These are phyloP conservation scores for Drosophila cognata DNA, from an alignment of 2,888 invertebrate species.

Conservation along the genomic window DNA sequence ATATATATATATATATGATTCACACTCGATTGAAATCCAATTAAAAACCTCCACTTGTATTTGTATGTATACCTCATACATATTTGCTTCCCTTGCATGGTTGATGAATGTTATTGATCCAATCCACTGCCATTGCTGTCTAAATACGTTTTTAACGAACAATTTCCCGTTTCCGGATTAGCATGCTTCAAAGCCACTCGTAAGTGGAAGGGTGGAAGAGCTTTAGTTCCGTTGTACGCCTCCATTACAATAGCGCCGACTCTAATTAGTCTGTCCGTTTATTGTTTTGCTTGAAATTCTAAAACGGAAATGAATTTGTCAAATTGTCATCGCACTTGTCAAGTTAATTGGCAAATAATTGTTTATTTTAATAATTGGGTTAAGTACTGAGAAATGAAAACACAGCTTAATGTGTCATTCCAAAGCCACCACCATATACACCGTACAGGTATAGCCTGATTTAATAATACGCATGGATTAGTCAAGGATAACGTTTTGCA, in stretches of 20 bases:
- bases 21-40: not conserved
- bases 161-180: slow-evolving; percentile 68
- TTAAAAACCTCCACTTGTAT: not conserved
- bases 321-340: slow-evolving; percentile 49
- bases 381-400: slow-evolving; percentile 13
- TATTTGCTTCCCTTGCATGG: not conserved
- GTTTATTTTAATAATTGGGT: slow-evolving; percentile 28
- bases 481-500: not conserved
- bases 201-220: slow-evolving; percentile 27
- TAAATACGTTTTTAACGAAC: slow-evolving; percentile 63
- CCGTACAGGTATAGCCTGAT: too few species aligned
- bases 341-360: slow-evolving; percentile 45
- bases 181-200: slow-evolving; percentile 51
- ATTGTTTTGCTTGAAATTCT: slow-evolving; percentile 32
- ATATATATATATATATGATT: not conserved
- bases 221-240: slow-evolving; percentile 39
- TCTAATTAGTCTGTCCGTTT: slow-evolving; percentile 30
- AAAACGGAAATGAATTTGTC: slow-evolving; percentile 73
- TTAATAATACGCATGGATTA: not conserved
- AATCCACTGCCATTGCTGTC: slow-evolving; percentile 7
- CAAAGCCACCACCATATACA: not conserved
- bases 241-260: slow-evolving; percentile 10
- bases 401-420: not conserved
- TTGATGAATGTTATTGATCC: slow-evolving; percentile 30
- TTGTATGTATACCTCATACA: not conserved